Evolutionary conservation across 2,797 vertebrate species (phyloP).

Genomic region (Crax fasciolata): DNA sequence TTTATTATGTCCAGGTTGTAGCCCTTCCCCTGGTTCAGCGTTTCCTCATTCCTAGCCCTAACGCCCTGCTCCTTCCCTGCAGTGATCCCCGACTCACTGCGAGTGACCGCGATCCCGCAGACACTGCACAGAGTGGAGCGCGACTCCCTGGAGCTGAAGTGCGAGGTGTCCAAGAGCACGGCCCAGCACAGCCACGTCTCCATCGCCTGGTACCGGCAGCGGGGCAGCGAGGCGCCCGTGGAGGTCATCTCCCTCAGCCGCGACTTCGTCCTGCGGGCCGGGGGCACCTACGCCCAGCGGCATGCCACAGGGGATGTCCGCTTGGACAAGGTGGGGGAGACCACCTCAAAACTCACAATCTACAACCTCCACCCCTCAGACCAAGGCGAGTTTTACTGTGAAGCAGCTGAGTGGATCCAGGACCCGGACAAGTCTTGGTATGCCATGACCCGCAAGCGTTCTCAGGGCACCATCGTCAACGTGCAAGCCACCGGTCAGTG

Average conservation of each 20-base stretch:
- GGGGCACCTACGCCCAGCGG: slow-evolving; percentile 90
- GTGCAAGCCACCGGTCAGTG: slow-evolving; percentile 93
- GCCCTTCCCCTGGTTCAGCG: rapidly evolving
- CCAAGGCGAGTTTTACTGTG: slow-evolving; percentile 95
- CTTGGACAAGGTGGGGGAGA: slow-evolving; percentile 92
- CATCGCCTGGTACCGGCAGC: slow-evolving; percentile 92
- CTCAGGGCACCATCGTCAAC: slow-evolving; percentile 90
- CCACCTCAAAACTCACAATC: slow-evolving; percentile 91
- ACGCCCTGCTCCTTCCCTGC: slow-evolving; percentile 48
- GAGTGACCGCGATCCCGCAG: slow-evolving; percentile 87
- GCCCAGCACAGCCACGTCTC: slow-evolving; percentile 94
- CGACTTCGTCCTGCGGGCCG: slow-evolving; percentile 91
- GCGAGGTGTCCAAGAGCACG: slow-evolving; percentile 91
- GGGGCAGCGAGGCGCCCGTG: slow-evolving; percentile 81
- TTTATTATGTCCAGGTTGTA: neutral
- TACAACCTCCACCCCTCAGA: slow-evolving; percentile 94
- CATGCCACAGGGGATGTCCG: slow-evolving; percentile 92
- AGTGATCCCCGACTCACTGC: slow-evolving; percentile 95
- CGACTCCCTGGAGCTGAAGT: slow-evolving; percentile 92
- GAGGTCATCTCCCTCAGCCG: slow-evolving; percentile 93
- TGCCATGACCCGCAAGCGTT: slow-evolving; percentile 94
- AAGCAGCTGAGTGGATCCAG: slow-evolving; percentile 96
- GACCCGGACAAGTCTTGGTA: slow-evolving; percentile 94
- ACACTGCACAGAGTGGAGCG: slow-evolving; percentile 94
- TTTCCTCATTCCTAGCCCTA: rapidly evolving